Conservation (phyloP, 1,140 invertebrate genomes). For the Drosophila sulfurigaster region DNA sequence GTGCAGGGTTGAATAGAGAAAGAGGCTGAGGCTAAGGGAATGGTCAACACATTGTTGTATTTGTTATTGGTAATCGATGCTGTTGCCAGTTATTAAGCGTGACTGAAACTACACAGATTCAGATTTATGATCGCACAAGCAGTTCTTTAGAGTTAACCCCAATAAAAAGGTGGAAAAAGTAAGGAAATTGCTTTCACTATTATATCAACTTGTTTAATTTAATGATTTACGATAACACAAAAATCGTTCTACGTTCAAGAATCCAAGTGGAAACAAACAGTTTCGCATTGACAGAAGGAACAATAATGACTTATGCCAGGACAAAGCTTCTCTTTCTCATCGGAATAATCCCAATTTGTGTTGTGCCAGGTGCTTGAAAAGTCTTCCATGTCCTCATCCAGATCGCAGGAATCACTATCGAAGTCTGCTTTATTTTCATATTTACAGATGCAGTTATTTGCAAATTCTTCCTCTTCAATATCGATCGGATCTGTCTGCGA, state of each 20-base stretch:
- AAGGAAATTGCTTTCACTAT: too few relatives aligned
- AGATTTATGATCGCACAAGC: neutral
- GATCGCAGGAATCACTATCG: neutral
- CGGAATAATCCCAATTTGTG: neutral
- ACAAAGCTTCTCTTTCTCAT: neutral
- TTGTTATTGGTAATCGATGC: conserved; percentile 63
- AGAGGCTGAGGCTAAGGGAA: neutral
- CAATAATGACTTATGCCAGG: conserved; percentile 1
- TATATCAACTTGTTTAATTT: neutral
- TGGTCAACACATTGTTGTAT: conserved; percentile 24
- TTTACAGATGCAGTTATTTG: conserved; percentile 4
- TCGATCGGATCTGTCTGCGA: neutral
- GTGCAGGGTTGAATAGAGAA: neutral
- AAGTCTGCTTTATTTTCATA: neutral
- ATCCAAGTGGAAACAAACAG: conserved; percentile 4
- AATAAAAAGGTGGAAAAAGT: too few relatives aligned
- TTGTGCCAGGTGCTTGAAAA: neutral
- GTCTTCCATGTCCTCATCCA: conserved; percentile 20
- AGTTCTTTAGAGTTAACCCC: too few relatives aligned
- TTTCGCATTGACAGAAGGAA: conserved; percentile 31
- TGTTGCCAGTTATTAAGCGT: conserved; percentile 39
- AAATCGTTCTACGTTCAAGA: neutral
- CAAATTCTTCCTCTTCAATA: neutral
- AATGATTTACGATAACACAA: neutral
- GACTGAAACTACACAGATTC: conserved; percentile 28